Evolutionary conservation across 2,797 vertebrate genomes (phyloP), one percentile per base, ranked within the genome.

Genomic region (Tolypeutes matacus): DNA sequence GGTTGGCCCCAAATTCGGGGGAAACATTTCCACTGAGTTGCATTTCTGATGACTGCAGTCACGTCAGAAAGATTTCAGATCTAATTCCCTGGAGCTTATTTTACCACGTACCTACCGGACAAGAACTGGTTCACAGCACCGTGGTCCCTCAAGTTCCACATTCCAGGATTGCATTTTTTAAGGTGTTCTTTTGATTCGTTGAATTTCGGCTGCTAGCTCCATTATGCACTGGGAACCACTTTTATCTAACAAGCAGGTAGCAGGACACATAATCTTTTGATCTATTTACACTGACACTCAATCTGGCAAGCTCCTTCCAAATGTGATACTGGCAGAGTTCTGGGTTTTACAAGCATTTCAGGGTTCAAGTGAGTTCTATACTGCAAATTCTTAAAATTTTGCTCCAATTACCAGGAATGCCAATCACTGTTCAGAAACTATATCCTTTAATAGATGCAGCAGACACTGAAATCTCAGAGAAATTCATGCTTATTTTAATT

Each of bases 401-500:
- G 13, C 51, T 83, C 12, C 23, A 80, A 0, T 65, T 87, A 21
- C 39, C 23, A 39, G 78, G 23, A 93, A 86, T 29, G 25, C 6
- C 11, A 78, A 31, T 70, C 46, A 42, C n/a, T 88, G 5, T 51
- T 85, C 12, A 58, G 53, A 82, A 27, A 27, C 80, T 39, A 82
- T 67, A 36, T 87, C 95, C 20, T 51, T 92, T 58, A 77, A 21
- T 62, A 87, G 39, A 39, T 72, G 67, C 9, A 85, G 46, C 7
- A 89, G 34, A 3, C 94, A 76, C 10, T 91, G 34, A 95, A 90
- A 87, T 46, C 58, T 51, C 72, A 65, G n/a, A 67, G 39, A 60
- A 89, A 80, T 14, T 73, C 76, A 27, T 83, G 23, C 27, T 95
- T 95, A 62, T n/a, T 96, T 82, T 85, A 92, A 67, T 84, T 80